These are phyloP conservation scores for Cabera pusaria DNA, from an alignment of 2,888 invertebrate genomes.

Conservation along the genomic window DNA sequence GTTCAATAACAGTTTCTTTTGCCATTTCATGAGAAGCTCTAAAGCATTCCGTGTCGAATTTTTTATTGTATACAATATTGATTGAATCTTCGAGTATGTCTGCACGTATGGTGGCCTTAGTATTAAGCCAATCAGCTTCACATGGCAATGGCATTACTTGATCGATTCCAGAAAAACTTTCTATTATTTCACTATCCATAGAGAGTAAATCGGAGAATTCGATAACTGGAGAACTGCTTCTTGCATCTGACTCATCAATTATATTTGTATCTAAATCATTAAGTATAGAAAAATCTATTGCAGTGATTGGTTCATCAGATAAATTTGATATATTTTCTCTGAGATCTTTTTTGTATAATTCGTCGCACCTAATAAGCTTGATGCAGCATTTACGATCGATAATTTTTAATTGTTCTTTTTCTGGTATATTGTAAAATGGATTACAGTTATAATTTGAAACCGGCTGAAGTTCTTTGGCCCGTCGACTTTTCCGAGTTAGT, in stretches of 20 bases:
- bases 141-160: slow-evolving; percentile 10
- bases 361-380: slow-evolving; percentile 52
- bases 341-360: slow-evolving; percentile 1
- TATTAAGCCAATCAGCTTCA: slow-evolving; percentile 12
- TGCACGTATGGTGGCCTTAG: too few relatives aligned
- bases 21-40: too few relatives aligned
- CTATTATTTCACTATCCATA: slow-evolving; percentile 14
- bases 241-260: slow-evolving; percentile 20
- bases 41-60: too few relatives aligned
- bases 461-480: too few relatives aligned
- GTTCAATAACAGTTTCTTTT: background rate
- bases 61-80: too few relatives aligned
- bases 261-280: slow-evolving; percentile 10
- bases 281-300: slow-evolving; percentile 8
- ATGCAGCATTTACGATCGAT: slow-evolving; percentile 40
- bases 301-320: slow-evolving; percentile 4
- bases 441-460: background rate
- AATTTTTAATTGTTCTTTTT: slow-evolving; percentile 14
- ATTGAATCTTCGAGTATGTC: too few relatives aligned
- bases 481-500: too few relatives aligned
- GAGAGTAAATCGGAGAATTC: slow-evolving; percentile 47
- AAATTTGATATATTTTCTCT: too few relatives aligned
- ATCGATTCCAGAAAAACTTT: background rate
- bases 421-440: slow-evolving; percentile 3
- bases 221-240: slow-evolving; percentile 53